Evolutionary conservation across 1,140 invertebrate species (phyloP), one percentile per base, ranked within the genome.

Genomic region (Camponotus vicinus): DNA sequence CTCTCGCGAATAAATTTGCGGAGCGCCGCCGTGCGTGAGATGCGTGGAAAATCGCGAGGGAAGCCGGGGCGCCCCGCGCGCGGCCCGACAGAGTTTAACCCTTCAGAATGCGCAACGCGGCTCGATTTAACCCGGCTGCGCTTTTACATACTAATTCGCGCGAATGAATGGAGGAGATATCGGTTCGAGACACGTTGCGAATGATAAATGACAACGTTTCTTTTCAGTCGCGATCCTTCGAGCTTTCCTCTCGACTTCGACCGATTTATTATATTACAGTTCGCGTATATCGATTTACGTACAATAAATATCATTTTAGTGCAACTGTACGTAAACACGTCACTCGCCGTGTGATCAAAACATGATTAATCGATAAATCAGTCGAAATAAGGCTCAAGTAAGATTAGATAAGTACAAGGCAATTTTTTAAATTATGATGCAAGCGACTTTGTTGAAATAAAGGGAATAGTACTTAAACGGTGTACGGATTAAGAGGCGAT

Each of bases 1-100:
- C 87, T 93, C 92, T 89, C 78, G 85, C 86, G 90, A 92, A 91
- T 85, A 92, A 92, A 88, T 90, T 87, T 89, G 55, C 52, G 78
- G 64, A 78, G 71, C 85, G 69, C 86, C 70, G 71, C 59, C 79
- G 57, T 76, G 61, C 76, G 75, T 86, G 57, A 45, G 45, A 66
- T 83, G 67, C 49, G 55, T 45, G 13, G 27, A 45, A 57, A 61
- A 77, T 64, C 42, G 40, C 9, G 42, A 27, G n/a, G 18, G 15
- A 45, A 52, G 40, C 42, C 55, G 64, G 32, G 15, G 71, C 11
- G 37, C 64, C 57, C 64, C n/a, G 71, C 9, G 37, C 64, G 63
- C 71, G 61, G 34, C 27, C 71, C 49, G 6, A 69, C 34, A 67
- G 32, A 27, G 27, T 27, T 69, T 57, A 34, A 69, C 18, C 34